These are phyloP conservation scores for Boleophthalmus pectinirostris DNA, from an alignment of 2,113 vertebrate genomes.

Conservation along the genomic window DNA sequence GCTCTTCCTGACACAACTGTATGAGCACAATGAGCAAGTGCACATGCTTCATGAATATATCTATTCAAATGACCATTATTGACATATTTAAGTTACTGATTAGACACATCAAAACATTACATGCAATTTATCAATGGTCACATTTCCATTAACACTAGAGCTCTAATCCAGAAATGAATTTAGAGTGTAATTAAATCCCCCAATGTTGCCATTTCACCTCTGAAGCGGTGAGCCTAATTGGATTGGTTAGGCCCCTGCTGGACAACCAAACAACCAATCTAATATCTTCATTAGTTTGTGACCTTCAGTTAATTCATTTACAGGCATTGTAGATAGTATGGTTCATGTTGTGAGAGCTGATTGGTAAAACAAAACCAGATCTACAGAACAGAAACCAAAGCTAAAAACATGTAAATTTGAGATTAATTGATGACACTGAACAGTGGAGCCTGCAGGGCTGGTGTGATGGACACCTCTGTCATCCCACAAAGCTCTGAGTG, in stretches of 20 bases:
- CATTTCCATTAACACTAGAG: slow-evolving; percentile 19
- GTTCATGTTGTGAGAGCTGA: slow-evolving; percentile 13
- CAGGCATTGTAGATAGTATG: not conserved
- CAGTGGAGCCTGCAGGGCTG: slow-evolving; percentile 25
- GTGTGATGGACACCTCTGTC: slow-evolving; percentile 48
- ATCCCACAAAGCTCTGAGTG: slow-evolving; percentile 58
- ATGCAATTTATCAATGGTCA: slow-evolving; percentile 10
- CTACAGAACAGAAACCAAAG: slow-evolving; percentile 14
- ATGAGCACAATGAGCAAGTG: not conserved
- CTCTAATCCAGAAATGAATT: slow-evolving; percentile 27
- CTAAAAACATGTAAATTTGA: slow-evolving; percentile 40
- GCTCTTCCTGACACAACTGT: not conserved
- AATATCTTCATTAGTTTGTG: slow-evolving; percentile 33
- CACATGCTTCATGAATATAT: not conserved
- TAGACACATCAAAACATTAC: not conserved
- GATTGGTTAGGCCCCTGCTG: slow-evolving; percentile 12
- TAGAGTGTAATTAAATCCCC: slow-evolving; percentile 17
- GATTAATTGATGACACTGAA: slow-evolving; percentile 42
- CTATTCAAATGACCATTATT: not conserved
- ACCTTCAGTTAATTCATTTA: slow-evolving; percentile 54
- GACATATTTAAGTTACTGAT: not conserved
- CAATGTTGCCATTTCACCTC: slow-evolving; percentile 17
- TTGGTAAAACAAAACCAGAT: slow-evolving; percentile 8
- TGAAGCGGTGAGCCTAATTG: slow-evolving; percentile 34
- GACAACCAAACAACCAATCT: slow-evolving; percentile 12